Evolutionary conservation across 1,140 invertebrate species (phyloP).

Genomic region (Planococcus citri): DNA sequence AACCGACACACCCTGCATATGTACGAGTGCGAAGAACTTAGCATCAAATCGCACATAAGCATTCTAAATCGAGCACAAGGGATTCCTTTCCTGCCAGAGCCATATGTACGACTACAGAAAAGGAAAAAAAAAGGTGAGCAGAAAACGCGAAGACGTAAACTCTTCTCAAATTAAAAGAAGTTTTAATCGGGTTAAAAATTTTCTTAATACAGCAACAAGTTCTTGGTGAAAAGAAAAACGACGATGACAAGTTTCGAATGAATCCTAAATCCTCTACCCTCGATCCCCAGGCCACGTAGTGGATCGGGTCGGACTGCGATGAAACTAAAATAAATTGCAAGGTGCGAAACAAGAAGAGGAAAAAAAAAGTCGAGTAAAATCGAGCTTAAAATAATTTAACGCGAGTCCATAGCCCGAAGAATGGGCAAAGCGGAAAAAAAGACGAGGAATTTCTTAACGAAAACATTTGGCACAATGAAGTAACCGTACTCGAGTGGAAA

Average conservation of each 20-base stretch:
- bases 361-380: no score
- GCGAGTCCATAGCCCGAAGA: neutral
- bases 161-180: neutral
- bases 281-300: no score
- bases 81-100: no score
- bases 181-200: neutral
- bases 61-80: no score
- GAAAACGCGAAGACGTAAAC: neutral
- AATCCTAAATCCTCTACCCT: neutral
- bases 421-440: neutral
- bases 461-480: neutral
- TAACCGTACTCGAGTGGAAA: neutral
- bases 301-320: neutral
- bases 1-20: no score
- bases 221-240: no score
- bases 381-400: neutral
- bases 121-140: no score
- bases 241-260: neutral
- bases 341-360: neutral
- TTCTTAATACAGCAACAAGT: neutral
- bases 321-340: neutral
- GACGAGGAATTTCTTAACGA: neutral
- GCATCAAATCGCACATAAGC: no score
- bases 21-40: no score
- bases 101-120: no score